Base-by-base conservation (phyloP, 2,797 vertebrate genomes). In the Microchirus variegatus region DNA sequence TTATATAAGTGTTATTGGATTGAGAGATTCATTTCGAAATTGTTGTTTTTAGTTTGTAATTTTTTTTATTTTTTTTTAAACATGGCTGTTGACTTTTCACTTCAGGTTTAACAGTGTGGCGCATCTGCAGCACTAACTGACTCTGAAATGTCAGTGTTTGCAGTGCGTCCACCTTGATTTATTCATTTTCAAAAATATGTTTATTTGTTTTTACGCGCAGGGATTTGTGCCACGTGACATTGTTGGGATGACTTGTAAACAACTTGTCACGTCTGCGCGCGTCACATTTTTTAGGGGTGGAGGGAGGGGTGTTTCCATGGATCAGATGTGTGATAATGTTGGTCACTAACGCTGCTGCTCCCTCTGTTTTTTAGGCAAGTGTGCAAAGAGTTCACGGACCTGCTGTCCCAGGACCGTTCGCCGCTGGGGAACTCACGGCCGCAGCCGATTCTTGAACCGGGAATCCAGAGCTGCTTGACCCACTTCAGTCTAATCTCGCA, bases 401-500 rank as follows among this genome's bases (percentile, higher is more conserved):
- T 99, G 93, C 94, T 99, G 92, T 97, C 97, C 89, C 97, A 99
- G 94, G 97, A 99, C 94, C 96, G 97, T 88, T 98, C 97, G 83
- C 97, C 97, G 69, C 89, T 99, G 92, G 97, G 97, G 78, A 99
- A 99, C 92, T 98, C 97, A 0, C 93, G 97, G 87, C 97, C 97
- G 87, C 95, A 95, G 90, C 97, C 97, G 69, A 99, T 99, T 87
- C 94, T 99, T 72, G 97, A 99, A 93, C 97, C 97, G 18, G 97
- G 97, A 82, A 99, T 99, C 91, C 97, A 99, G 92, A 98, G 97
- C 92, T 99, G 97, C 90, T 94, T 99, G 95, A 99, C 97, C 92
- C 97, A 99, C 93, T 99, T 99, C 95, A 99, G 97, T 94, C 96
- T 99, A 87, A 99, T 99, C 92, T 98, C 97, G 2, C 97, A 99